Conservation (phyloP, 2,797 vertebrate species). For the Hydrolagus colliei region DNA sequence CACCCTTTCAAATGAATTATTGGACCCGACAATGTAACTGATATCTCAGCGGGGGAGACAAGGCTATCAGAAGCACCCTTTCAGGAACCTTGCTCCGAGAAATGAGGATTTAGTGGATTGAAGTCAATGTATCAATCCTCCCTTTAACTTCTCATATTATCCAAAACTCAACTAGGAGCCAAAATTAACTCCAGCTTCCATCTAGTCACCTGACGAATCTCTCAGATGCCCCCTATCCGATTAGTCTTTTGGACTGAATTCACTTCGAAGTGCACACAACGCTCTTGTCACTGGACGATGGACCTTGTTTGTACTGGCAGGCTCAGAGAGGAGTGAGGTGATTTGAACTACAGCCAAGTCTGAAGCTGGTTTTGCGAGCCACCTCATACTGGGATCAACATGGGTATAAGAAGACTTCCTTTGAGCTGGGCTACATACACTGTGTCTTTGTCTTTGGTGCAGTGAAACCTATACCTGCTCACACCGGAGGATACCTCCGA, state of each 20-base stretch:
- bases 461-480: background rate
- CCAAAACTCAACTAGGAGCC: background rate
- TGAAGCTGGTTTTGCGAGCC: background rate
- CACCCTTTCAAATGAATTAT: background rate
- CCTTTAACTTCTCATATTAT: background rate
- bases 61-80: background rate
- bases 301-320: background rate
- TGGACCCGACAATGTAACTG: background rate
- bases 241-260: background rate
- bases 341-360: background rate
- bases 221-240: background rate
- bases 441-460: background rate
- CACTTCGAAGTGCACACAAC: background rate
- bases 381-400: background rate
- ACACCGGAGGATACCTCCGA: background rate
- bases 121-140: background rate
- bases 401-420: background rate
- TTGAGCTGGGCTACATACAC: background rate
- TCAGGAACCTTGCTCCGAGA: background rate
- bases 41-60: background rate
- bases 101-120: background rate
- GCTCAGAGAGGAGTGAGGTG: background rate
- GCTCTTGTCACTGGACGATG: background rate
- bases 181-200: background rate
- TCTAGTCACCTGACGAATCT: background rate